Conservation (phyloP, 2,888 invertebrate genomes). For the Laothoe populi region DNA sequence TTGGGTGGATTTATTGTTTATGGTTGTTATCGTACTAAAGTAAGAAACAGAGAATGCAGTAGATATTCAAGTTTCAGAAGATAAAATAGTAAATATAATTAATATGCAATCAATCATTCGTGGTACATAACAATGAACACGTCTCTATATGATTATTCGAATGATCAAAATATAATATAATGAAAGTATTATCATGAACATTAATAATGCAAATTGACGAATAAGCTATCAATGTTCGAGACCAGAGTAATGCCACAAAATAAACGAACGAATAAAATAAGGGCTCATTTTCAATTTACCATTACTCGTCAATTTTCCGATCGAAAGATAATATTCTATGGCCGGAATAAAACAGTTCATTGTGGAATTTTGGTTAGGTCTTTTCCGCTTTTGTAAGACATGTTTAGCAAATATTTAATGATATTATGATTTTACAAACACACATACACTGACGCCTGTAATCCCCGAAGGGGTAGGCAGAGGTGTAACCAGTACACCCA, state of each 20-base stretch:
- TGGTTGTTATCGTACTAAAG: not conserved
- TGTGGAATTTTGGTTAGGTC: not conserved
- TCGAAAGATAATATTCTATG: slow-evolving; percentile 45
- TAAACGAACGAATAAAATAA: slow-evolving; percentile 52
- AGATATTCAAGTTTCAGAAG: not conserved
- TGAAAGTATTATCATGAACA: slow-evolving; percentile 49
- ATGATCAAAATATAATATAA: slow-evolving; percentile 45
- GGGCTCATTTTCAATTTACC: slow-evolving; percentile 44
- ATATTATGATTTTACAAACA: no score
- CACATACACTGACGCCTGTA: no score
- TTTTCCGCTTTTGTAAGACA: not conserved
- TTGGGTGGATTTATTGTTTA: no score
- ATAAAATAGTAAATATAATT: not conserved
- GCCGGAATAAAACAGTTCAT: slow-evolving; percentile 7
- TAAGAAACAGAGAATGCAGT: not conserved
- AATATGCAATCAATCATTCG: slow-evolving; percentile 12
- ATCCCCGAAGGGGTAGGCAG: no score
- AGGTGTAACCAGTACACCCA: no score
- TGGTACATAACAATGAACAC: not conserved
- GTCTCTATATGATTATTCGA: slow-evolving; percentile 26
- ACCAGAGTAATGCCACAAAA: slow-evolving; percentile 45
- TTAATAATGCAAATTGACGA: slow-evolving; percentile 63
- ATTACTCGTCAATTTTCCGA: slow-evolving; percentile 43
- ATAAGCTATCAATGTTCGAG: slow-evolving; percentile 57
- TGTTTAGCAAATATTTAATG: not conserved